Conservation (phyloP, 2,797 vertebrate genomes). For the Huso huso region DNA sequence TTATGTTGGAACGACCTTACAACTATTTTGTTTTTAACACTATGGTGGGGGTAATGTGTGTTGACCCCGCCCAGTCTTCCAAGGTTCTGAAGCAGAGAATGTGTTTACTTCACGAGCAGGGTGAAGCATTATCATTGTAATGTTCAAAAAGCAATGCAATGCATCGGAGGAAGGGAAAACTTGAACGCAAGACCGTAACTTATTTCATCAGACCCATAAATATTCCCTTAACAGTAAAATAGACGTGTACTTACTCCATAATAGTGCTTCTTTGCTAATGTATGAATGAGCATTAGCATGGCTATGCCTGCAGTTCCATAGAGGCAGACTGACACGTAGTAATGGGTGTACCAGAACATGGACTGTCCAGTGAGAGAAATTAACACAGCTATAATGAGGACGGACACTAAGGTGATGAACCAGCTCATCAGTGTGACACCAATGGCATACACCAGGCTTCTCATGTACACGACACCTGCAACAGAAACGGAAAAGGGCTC, state of each 20-base stretch:
- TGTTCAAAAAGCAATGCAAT: too few relatives aligned
- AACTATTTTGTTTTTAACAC: too few relatives aligned
- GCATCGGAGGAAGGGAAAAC: too few relatives aligned
- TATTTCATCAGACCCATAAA: background rate
- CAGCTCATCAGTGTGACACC: constrained; percentile 70
- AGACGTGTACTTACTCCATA: constrained; percentile 69
- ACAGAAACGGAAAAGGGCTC: constrained; percentile 26
- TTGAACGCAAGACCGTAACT: background rate
- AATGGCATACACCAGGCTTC: constrained; percentile 66
- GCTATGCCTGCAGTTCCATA: constrained; percentile 77
- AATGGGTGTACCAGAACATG: constrained; percentile 92
- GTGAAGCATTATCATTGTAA: too few relatives aligned
- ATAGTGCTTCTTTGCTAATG: constrained; percentile 78
- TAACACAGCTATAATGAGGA: constrained; percentile 74
- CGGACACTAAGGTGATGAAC: constrained; percentile 68
- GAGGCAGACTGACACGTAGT: constrained; percentile 75
- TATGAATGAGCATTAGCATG: constrained; percentile 77
- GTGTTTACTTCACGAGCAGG: too few relatives aligned
- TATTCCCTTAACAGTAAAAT: too few relatives aligned
- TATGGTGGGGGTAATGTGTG: too few relatives aligned
- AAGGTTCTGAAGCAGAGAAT: too few relatives aligned
- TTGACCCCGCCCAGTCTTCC: too few relatives aligned
- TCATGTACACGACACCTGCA: constrained; percentile 62
- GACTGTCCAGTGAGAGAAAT: constrained; percentile 75
- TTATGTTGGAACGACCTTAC: too few relatives aligned